These are phyloP conservation scores for Pseudochirops cupreus DNA, from an alignment of 2,797 vertebrate genomes.

Conservation along the genomic window DNA sequence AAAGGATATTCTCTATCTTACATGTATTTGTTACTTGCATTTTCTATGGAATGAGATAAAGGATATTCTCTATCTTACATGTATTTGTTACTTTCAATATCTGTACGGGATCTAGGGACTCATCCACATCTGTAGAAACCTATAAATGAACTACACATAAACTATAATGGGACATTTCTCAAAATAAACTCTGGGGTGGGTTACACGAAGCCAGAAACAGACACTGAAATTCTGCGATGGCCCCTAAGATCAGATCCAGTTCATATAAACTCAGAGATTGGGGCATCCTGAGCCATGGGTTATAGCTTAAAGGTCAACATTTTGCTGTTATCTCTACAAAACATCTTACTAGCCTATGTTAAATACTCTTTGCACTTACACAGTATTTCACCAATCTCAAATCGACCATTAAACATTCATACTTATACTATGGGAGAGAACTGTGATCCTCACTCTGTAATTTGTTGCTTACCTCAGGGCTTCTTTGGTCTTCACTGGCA, in stretches of 20 bases:
- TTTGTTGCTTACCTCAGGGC: conserved; percentile 83
- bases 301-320: background rate
- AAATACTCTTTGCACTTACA: background rate
- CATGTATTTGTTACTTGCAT: background rate
- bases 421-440: background rate
- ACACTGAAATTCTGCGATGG: background rate
- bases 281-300: background rate
- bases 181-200: background rate
- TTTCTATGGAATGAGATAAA: background rate
- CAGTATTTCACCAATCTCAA: background rate
- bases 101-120: background rate
- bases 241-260: background rate
- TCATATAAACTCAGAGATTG: background rate
- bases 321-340: background rate
- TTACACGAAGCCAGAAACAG: background rate
- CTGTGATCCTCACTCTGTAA: background rate
- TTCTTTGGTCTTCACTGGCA: conserved; percentile 88
- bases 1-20: background rate
- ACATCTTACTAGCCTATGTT: background rate
- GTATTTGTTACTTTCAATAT: background rate
- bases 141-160: background rate
- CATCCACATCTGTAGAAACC: background rate
- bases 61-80: background rate
- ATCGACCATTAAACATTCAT: background rate
- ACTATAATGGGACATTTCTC: background rate